A percentile compares a stretch with the other conserved stretches of the same genome.
phyloP scores from a whole-genome alignment of 1,140 invertebrate genomes.

The Babylonia areolata region DNA sequence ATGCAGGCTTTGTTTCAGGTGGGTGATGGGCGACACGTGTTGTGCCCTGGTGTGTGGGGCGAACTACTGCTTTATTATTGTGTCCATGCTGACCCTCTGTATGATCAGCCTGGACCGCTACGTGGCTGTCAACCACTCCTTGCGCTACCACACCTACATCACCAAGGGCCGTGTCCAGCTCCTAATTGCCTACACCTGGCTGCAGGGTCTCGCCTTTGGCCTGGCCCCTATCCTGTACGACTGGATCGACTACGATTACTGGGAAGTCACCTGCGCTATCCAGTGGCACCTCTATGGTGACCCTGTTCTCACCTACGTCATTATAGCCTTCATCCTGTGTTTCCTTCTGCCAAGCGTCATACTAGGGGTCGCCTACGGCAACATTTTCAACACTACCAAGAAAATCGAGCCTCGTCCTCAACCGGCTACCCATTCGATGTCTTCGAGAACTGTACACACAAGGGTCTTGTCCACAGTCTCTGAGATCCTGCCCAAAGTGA shows the following conservation, averaged over 20 bases:
- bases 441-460: too few relatives aligned
- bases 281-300: constrained; percentile 67
- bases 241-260: constrained; percentile 75
- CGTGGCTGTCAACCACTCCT: constrained; percentile 65
- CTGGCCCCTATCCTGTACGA: constrained; percentile 58
- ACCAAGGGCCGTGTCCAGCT: constrained; percentile 50
- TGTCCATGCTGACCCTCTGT: constrained; percentile 74
- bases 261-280: constrained; percentile 74
- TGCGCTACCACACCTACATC: constrained; percentile 61
- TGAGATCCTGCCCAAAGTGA: neutral
- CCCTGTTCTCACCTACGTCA: constrained; percentile 66
- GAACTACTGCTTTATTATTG: constrained; percentile 74
- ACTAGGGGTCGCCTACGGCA: constrained; percentile 64
- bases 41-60: constrained; percentile 68
- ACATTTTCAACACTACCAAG: constrained; percentile 59
- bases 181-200: constrained; percentile 64
- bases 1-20: constrained; percentile 38
- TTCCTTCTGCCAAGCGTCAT: constrained; percentile 69
- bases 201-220: constrained; percentile 66
- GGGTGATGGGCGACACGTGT: constrained; percentile 52
- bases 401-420: constrained; percentile 1
- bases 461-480: too few relatives aligned
- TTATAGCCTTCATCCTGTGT: constrained; percentile 71
- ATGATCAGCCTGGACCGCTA: constrained; percentile 72
- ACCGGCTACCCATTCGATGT: neutral